These are phyloP conservation scores for Coryphaenoides rupestris DNA, from an alignment of 2,113 vertebrate species.

Conservation along the genomic window DNA sequence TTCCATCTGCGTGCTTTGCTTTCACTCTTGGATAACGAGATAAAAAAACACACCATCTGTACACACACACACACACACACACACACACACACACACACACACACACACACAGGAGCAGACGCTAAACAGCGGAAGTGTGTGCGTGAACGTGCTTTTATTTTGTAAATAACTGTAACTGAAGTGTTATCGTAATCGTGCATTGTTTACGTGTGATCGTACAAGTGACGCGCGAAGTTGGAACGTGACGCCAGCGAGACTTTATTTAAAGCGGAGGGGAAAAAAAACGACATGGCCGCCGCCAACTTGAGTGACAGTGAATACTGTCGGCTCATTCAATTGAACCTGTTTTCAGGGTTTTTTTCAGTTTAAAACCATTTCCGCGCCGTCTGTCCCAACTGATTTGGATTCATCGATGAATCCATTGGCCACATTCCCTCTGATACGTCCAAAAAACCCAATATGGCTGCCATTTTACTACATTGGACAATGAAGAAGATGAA, in stretches of 20 bases:
- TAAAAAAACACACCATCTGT: constrained; percentile 47
- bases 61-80: constrained; percentile 37
- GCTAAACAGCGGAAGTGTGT: not conserved
- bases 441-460: constrained; percentile 14
- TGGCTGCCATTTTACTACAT: constrained; percentile 1
- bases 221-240: no score
- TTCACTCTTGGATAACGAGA: constrained; percentile 26
- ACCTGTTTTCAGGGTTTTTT: no score
- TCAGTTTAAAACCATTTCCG: no score
- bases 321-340: not conserved
- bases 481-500: constrained; percentile 1
- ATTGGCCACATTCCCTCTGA: not conserved
- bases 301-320: not conserved
- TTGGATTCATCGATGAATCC: not conserved
- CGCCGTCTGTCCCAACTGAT: not conserved
- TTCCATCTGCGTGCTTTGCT: constrained; percentile 58
- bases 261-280: no score
- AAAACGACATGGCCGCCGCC: no score
- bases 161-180: no score
- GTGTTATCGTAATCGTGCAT: no score
- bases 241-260: no score
- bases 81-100: constrained; percentile 40
- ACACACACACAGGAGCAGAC: constrained; percentile 23
- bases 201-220: no score
- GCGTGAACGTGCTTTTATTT: not conserved